phyloP scores from a whole-genome alignment of 2,888 invertebrate genomes.

The Philonicus albiceps region DNA sequence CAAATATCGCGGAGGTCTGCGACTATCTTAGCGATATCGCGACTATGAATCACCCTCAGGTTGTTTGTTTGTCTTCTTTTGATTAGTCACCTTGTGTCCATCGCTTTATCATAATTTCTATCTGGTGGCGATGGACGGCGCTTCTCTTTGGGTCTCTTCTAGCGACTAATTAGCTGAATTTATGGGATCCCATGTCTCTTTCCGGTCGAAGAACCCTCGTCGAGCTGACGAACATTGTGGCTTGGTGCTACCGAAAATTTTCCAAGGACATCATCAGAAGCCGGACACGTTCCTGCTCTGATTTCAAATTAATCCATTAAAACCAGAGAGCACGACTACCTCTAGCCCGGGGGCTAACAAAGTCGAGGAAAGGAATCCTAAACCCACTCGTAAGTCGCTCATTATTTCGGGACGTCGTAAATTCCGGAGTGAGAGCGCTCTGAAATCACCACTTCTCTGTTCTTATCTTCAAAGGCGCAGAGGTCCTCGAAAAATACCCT shows the following conservation, averaged over 20 bases:
- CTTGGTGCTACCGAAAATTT: not conserved
- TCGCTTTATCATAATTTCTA: constrained; percentile 34
- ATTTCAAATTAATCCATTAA: constrained; percentile 18
- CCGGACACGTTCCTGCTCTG: constrained; percentile 2
- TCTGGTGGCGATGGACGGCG: constrained; percentile 4
- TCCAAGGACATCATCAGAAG: not conserved
- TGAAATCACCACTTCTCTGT: not conserved
- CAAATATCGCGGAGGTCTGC: constrained; percentile 24
- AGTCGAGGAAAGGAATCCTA: not conserved
- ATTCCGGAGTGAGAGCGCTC: not conserved
- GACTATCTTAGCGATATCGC: constrained; percentile 4
- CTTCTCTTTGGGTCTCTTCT: not conserved
- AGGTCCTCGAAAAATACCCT: constrained; percentile 19
- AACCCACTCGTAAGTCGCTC: not conserved
- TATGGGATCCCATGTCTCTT: not conserved
- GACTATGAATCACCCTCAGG: constrained; percentile 14
- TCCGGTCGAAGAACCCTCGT: not conserved
- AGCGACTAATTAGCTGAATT: constrained; percentile 21
- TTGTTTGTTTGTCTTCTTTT: constrained; percentile 18
- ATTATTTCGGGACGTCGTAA: constrained; percentile 12
- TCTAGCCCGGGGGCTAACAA: not conserved
- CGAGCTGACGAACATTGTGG: not conserved
- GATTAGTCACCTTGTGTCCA: constrained; percentile 29
- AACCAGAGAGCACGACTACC: constrained; percentile 2
- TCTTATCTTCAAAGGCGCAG: not conserved